Base-by-base conservation (phyloP, 1,140 invertebrate species). In the Caerostris extrusa region DNA sequence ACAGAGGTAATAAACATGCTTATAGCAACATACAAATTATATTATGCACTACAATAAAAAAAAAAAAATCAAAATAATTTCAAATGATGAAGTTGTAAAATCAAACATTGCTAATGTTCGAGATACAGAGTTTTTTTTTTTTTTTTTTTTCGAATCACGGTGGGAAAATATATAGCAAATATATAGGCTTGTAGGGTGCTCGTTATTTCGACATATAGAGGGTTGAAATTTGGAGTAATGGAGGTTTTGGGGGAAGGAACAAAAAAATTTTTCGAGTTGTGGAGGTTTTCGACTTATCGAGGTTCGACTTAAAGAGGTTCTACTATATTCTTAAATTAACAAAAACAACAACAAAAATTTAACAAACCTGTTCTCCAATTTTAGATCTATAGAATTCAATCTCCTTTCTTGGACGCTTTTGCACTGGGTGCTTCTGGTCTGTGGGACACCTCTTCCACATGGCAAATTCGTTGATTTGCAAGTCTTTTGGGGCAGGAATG, bases 361-460 rank as follows among this genome's bases (percentile, higher is more conserved):
- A 58, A 90, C 89, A 3, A 8, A 90, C 89, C 19, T 69, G 34
- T 60, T 90, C 58, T 14, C 89, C 89, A 7, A 90, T 17, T 19
- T 90, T 19, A 56, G 69, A 12, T 6, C n/a, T 61, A 14, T 34
- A n/a, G 5, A 87, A 50, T 50, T 19, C 10, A 19, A 58, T 58
- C 56, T 34, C 67, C 53, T 19, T 60, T 34, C 60, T 57, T n/a
- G 90, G 14, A 10, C 14, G 53, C 3, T 85, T n/a, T 5, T 14
- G 58, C 14, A 92, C 5, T 3, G 90, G 90, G 17, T 85, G 56
- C 19, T 92, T 92, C 34, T n/a, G 55, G 17, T 92, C 90, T n/a
- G 55, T 67, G 3, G 90, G 90, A 7, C 85, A 50, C 10, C 17
- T 61, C 56, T n/a, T 85, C 90, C 90, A 92, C 90, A 92, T 85